Conservation (phyloP, 53 echinoderm and acorn worm genomes). For the Hippasteria phrygiana region DNA sequence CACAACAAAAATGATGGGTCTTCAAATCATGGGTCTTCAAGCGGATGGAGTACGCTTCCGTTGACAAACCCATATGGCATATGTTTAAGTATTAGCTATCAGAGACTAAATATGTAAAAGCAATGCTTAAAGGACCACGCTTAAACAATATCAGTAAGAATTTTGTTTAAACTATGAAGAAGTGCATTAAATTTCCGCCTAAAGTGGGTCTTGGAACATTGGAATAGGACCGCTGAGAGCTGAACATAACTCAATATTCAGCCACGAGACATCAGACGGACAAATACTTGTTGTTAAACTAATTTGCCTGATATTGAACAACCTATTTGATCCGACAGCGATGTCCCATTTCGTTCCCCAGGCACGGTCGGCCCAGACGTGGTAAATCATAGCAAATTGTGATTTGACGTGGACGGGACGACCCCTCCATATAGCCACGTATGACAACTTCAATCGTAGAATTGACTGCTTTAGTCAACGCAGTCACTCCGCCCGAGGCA, state of each 20-base stretch:
- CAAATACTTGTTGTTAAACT: neutral
- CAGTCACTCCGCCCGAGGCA: constrained; percentile 26
- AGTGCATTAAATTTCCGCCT: too few species aligned
- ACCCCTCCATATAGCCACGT: neutral
- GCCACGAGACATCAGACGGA: neutral
- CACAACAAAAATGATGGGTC: too few species aligned
- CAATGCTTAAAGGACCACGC: too few species aligned
- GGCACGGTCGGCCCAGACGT: constrained; percentile 26
- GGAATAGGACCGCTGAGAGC: too few species aligned
- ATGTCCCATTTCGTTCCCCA: neutral
- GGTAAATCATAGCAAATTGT: constrained; percentile 29
- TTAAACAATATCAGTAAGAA: too few species aligned
- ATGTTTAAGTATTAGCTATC: too few species aligned
- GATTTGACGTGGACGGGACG: neutral
- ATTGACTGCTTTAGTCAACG: neutral
- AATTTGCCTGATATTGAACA: constrained; percentile 45
- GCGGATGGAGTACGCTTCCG: too few species aligned
- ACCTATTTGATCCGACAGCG: constrained; percentile 33
- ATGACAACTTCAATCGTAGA: constrained; percentile 47
- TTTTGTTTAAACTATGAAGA: too few species aligned
- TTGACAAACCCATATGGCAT: too few species aligned
- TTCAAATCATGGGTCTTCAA: too few species aligned
- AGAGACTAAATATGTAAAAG: too few species aligned
- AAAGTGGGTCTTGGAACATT: too few species aligned
- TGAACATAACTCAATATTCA: neutral